Base-by-base conservation (phyloP, 2,888 invertebrate species). In the Drosophila antonietae region DNA sequence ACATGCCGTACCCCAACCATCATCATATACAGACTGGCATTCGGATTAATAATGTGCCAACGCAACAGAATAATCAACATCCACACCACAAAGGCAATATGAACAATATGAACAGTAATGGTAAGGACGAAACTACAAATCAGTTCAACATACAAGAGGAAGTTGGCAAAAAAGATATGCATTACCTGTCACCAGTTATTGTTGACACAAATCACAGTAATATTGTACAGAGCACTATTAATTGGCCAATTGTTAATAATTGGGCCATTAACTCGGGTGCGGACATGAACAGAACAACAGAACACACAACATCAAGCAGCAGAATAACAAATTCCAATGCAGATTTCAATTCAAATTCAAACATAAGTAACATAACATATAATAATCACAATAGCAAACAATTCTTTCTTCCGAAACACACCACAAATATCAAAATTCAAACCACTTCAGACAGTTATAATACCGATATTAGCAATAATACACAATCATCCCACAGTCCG, bases 401-500 rank as follows among this genome's bases (percentile, higher is more conserved):
- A 80, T 55, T 85, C 67, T 87, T 84, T 61, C 80, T 88, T 83
- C 83, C 88, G 70, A 75, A 77, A 73, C 65, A 89, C 89, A 76
- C 78, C 75, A 89, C 12, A 51, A 35, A 89, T 84, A 81, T 75
- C 71, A 91, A 83, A 88, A 89, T 87, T 90, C 89, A 68, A 61
- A 81, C 52, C 49, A 71, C 23, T 49, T 70, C 57, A 66, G 75
- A 65, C 71, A 74, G 51, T 68, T 66, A 81, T 81, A 89, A 61
- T 66, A 71, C 47, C 82, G 85, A 79, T 52, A 66, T 70, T 81
- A 81, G 58, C 62, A 75, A 78, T 90, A 84, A 90, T 79, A 89
- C 89, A 89, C 88, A 63, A 80, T 55, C 91, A 88, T 89, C 94
- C 83, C 93, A 93, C 90, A 94, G 94, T 92, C 93, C 95, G 85